Evolutionary conservation across 2,888 invertebrate species (phyloP).

Genomic region (Rosalia funebris): DNA sequence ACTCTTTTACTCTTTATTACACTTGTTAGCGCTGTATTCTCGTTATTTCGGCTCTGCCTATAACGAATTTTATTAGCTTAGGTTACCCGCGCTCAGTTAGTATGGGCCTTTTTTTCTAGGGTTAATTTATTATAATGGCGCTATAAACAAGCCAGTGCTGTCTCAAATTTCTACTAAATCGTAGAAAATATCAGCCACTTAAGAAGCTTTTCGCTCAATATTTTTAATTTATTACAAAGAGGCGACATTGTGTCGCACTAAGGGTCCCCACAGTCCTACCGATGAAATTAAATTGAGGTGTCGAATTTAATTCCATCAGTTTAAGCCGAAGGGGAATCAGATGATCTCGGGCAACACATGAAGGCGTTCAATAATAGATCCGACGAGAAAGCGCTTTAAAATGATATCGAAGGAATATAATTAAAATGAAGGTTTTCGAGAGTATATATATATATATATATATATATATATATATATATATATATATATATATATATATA

Average conservation of each 20-base stretch:
- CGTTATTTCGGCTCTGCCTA: constrained; percentile 1
- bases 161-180: constrained; percentile 5
- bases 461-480: too few relatives aligned
- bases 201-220: constrained; percentile 5
- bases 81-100: background rate
- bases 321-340: background rate
- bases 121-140: constrained; percentile 2
- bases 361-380: too few relatives aligned
- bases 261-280: background rate
- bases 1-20: background rate
- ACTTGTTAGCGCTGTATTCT: background rate
- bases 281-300: background rate
- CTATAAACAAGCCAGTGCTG: constrained; percentile 2
- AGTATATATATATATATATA: too few relatives aligned
- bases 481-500: too few relatives aligned
- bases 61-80: constrained; percentile 1
- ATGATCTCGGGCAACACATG: too few relatives aligned
- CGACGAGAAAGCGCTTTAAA: too few relatives aligned
- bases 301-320: background rate
- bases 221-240: constrained; percentile 1
- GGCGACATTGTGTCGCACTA: background rate
- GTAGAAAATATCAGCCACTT: constrained; percentile 10
- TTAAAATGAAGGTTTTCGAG: too few relatives aligned
- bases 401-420: too few relatives aligned
- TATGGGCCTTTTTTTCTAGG: background rate